phyloP scores from a whole-genome alignment of 2,113 vertebrate genomes.

The Plecturocebus donacophilus region DNA sequence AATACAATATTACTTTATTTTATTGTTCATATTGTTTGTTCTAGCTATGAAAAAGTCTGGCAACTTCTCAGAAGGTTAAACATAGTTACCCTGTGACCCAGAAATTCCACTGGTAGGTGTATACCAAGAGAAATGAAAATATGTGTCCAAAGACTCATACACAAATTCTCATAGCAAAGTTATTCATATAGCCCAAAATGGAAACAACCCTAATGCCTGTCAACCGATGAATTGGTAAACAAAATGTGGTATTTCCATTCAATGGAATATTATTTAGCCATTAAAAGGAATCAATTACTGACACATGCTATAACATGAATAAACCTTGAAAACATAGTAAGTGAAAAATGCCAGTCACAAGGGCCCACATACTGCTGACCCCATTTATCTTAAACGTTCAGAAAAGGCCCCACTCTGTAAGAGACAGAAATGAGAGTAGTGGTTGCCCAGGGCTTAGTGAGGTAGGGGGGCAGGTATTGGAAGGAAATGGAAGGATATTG shows the following conservation, averaged over 20 bases:
- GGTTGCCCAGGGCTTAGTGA: not conserved
- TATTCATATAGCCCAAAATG: slow-evolving; percentile 1
- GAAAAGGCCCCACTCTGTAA: not conserved
- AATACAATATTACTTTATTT: too few relatives aligned
- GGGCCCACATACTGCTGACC: not conserved
- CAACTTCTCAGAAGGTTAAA: not conserved
- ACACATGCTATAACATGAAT: not conserved
- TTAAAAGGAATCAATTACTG: not conserved
- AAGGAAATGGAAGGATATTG: not conserved
- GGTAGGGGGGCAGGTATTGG: not conserved
- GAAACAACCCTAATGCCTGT: not conserved
- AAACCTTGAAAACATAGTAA: not conserved
- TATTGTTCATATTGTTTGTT: too few relatives aligned
- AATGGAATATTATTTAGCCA: not conserved
- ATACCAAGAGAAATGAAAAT: not conserved
- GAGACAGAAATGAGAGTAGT: not conserved
- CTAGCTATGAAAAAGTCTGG: not conserved
- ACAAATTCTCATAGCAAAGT: not conserved
- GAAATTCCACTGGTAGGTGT: not conserved
- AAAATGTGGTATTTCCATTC: not conserved
- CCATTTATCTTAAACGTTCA: not conserved
- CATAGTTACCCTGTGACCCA: not conserved
- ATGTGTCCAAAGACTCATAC: not conserved
- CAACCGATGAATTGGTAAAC: not conserved
- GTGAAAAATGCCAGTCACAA: not conserved